These are phyloP conservation scores for Julus scandinavius DNA, from an alignment of 2,888 invertebrate species.

Conservation along the genomic window DNA sequence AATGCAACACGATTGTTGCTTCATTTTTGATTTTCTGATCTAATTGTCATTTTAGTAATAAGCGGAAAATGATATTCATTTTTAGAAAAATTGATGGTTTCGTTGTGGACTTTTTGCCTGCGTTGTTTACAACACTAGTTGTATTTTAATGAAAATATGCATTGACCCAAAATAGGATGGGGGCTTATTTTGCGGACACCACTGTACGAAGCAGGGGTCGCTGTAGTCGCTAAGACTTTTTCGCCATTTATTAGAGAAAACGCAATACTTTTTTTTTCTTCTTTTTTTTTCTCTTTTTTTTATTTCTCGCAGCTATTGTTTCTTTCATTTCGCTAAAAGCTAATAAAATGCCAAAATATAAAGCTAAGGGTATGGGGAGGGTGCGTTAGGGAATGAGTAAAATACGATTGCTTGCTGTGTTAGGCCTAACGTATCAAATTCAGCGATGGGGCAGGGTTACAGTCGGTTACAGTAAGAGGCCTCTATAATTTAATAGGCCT, in stretches of 20 bases:
- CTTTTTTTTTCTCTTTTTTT: too few species aligned
- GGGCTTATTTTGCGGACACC: too few species aligned
- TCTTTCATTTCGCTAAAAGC: conserved; percentile 50
- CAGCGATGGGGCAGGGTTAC: neutral
- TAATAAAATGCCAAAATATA: conserved; percentile 50
- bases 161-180: too few species aligned
- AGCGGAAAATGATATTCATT: too few species aligned
- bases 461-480: conserved; percentile 5
- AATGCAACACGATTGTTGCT: too few species aligned
- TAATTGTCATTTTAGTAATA: too few species aligned
- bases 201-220: neutral
- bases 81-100: too few species aligned
- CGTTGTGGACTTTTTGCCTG: too few species aligned
- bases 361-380: neutral
- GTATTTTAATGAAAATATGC: too few species aligned
- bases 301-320: conserved; percentile 45
- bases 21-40: too few species aligned
- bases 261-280: neutral
- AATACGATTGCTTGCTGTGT: conserved; percentile 15
- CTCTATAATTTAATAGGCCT: conserved; percentile 18
- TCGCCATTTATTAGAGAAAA: conserved; percentile 17
- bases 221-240: neutral
- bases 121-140: too few species aligned
- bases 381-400: conserved; percentile 32
- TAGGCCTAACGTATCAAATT: conserved; percentile 24